Conservation (phyloP, 2,888 invertebrate genomes). For the Hipparchia sbordonii region DNA sequence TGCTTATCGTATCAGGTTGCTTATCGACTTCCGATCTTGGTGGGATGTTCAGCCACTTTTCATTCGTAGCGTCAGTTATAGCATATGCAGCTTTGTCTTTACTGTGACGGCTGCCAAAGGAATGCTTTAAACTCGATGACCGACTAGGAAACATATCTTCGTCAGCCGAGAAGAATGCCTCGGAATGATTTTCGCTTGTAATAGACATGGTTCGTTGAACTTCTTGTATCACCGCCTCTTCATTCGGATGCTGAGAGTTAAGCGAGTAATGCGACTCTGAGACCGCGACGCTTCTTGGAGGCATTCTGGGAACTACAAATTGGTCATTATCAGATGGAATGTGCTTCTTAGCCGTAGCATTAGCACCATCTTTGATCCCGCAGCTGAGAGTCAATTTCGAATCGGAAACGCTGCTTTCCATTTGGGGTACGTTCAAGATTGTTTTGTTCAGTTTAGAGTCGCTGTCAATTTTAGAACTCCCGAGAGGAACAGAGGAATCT, state of each 20-base stretch:
- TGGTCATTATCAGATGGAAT: conserved; percentile 55
- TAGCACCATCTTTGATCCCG: conserved; percentile 81
- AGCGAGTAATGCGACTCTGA: conserved; percentile 88
- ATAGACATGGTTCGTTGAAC: conserved; percentile 93
- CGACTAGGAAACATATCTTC: conserved; percentile 90
- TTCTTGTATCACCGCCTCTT: conserved; percentile 83
- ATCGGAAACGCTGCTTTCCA: conserved; percentile 93
- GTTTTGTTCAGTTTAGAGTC: conserved; percentile 86
- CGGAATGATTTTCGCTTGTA: conserved; percentile 95
- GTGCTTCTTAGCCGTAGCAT: conserved; percentile 57
- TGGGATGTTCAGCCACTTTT: conserved; percentile 70
- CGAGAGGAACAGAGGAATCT: conserved; percentile 84
- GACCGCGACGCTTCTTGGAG: conserved; percentile 78
- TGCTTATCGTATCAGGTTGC: conserved; percentile 70
- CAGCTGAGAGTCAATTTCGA: conserved; percentile 92
- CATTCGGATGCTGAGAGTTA: conserved; percentile 81
- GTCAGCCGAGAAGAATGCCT: conserved; percentile 96
- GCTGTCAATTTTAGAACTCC: conserved; percentile 86
- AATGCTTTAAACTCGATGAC: conserved; percentile 87
- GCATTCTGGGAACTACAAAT: conserved; percentile 69
- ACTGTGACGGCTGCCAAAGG: conserved; percentile 78
- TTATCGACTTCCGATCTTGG: conserved; percentile 64
- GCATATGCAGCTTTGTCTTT: conserved; percentile 83
- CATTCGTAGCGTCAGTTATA: conserved; percentile 68
- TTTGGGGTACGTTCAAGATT: conserved; percentile 80